Evolutionary conservation across 2,888 invertebrate genomes (phyloP).

Genomic region (Lasioglossum vierecki): DNA sequence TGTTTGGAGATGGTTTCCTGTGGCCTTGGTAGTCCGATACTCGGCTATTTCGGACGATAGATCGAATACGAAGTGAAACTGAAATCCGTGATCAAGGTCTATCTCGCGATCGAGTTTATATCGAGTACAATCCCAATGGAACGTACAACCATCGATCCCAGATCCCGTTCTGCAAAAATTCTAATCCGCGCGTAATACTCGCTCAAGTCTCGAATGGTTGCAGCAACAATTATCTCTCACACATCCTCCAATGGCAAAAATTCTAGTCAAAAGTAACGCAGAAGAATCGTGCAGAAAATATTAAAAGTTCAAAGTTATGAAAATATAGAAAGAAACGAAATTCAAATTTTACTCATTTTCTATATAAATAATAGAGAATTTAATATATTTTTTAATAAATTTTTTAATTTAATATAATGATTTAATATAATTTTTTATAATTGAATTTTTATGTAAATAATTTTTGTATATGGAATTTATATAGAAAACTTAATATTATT

Average conservation of each 20-base stretch:
- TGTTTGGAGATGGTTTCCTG: constrained; percentile 78
- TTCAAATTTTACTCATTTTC: no score
- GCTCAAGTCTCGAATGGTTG: neutral
- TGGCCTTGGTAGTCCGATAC: constrained; percentile 74
- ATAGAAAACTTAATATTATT: no score
- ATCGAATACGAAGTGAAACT: constrained; percentile 53
- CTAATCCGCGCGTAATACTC: neutral
- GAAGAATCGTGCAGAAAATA: neutral
- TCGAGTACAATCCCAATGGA: constrained; percentile 23
- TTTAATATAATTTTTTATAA: no score
- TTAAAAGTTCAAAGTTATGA: neutral
- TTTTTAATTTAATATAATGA: no score
- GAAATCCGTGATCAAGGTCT: constrained; percentile 58
- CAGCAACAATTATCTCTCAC: neutral
- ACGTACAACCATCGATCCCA: neutral
- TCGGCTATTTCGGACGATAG: constrained; percentile 69
- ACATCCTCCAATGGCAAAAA: neutral
- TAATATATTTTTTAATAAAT: no score
- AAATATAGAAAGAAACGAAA: neutral
- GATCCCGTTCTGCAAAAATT: neutral
- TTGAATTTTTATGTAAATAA: no score
- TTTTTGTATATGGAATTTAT: no score
- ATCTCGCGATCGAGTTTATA: constrained; percentile 53
- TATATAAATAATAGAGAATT: no score
- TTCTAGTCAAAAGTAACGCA: neutral